Conservation (phyloP, 1,140 invertebrate genomes). For the Carposina sasakii region DNA sequence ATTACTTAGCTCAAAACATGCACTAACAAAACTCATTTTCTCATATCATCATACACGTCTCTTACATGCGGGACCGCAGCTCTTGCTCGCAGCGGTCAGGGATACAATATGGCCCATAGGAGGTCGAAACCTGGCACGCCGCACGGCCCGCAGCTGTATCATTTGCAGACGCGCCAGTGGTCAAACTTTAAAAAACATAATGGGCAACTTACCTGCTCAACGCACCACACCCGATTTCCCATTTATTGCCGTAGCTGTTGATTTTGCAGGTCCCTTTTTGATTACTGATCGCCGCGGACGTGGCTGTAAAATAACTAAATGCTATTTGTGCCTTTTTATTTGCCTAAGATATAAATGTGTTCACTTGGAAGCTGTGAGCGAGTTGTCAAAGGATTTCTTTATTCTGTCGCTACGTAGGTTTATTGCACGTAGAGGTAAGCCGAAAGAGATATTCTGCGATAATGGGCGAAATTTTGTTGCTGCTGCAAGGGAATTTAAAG, state of each 20-base stretch:
- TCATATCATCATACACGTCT: slow-evolving; percentile 14
- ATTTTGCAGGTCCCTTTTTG: background rate
- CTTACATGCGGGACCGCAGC: slow-evolving; percentile 18
- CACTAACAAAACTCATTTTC: slow-evolving; percentile 25
- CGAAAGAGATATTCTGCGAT: too few species aligned
- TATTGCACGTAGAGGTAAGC: background rate
- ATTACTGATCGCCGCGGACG: background rate
- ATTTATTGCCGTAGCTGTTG: background rate
- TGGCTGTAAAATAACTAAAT: background rate
- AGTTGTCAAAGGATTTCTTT: background rate
- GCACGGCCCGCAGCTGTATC: slow-evolving; percentile 12
- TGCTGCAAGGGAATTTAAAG: background rate
- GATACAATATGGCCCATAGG: slow-evolving; percentile 7
- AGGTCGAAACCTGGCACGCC: slow-evolving; percentile 15
- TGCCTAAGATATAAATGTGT: background rate
- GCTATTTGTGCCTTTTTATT: slow-evolving; percentile 27
- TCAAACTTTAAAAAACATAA: background rate
- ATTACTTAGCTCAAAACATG: slow-evolving; percentile 17
- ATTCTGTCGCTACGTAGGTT: background rate
- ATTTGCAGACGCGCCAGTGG: background rate
- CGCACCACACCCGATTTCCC: background rate
- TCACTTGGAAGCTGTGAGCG: background rate
- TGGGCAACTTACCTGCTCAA: slow-evolving; percentile 12
- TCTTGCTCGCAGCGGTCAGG: slow-evolving; percentile 12
- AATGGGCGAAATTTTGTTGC: background rate